Percentiles rank a stretch among this genome's conserved stretches.
These are phyloP conservation scores for Linurgus olivaceus DNA, from an alignment of 2,797 vertebrate genomes.

Conservation along the genomic window DNA sequence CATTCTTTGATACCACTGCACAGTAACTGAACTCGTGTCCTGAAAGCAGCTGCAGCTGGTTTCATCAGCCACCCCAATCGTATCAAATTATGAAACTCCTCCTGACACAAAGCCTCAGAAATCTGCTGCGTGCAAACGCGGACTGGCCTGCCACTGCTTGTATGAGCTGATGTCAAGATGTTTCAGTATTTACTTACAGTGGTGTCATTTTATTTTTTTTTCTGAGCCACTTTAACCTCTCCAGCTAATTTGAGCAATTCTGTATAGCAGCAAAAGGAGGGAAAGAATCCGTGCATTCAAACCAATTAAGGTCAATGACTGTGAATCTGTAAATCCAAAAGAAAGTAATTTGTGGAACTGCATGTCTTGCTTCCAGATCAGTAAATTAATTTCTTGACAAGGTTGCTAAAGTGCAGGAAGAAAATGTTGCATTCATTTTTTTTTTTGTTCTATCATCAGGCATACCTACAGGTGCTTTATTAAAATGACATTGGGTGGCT, in stretches of 20 bases:
- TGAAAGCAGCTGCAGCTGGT: slow-evolving; percentile 50
- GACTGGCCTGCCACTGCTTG: slow-evolving; percentile 67
- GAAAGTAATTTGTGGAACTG: slow-evolving; percentile 54
- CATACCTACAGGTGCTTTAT: slow-evolving; percentile 73
- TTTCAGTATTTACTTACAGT: slow-evolving; percentile 70
- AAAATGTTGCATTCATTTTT: slow-evolving; percentile 24
- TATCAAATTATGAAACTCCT: slow-evolving; percentile 64
- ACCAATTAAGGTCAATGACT: slow-evolving; percentile 40
- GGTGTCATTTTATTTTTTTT: slow-evolving; percentile 33
- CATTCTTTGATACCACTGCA: slow-evolving; percentile 98
- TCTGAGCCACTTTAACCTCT: slow-evolving; percentile 56
- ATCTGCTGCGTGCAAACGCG: slow-evolving; percentile 42
- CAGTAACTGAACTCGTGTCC: slow-evolving; percentile 83
- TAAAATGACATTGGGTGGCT: slow-evolving; percentile 42
- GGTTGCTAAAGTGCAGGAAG: slow-evolving; percentile 32
- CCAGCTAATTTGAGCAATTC: slow-evolving; percentile 59
- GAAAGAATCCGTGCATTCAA: slow-evolving; percentile 30
- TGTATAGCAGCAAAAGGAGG: slow-evolving; percentile 55
- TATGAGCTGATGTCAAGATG: slow-evolving; percentile 69
- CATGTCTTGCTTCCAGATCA: slow-evolving; percentile 64
- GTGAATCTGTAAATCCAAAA: slow-evolving; percentile 63
- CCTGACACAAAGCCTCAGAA: slow-evolving; percentile 69
- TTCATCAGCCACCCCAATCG: slow-evolving; percentile 59
- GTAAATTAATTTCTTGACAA: slow-evolving; percentile 58
- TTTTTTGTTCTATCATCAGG: slow-evolving; percentile 47